These are phyloP conservation scores for Drosophila malerkotliana DNA, from an alignment of 1,140 invertebrate genomes.

Conservation along the genomic window DNA sequence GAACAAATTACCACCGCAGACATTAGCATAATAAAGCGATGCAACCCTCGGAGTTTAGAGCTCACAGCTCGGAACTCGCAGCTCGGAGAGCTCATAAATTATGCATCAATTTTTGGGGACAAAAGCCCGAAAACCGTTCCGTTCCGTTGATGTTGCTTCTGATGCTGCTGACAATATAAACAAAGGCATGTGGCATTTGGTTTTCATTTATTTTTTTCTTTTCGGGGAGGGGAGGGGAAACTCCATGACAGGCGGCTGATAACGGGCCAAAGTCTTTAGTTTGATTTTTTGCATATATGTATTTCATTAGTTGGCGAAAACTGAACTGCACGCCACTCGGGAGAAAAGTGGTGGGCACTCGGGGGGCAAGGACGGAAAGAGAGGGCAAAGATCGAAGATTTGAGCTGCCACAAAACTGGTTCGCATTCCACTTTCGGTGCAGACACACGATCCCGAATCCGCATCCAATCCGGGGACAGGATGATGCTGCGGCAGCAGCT, in stretches of 20 bases:
- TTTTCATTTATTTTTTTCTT: neutral
- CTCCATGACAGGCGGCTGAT: conserved; percentile 56
- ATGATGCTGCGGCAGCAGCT: conserved; percentile 50
- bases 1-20: conserved; percentile 70
- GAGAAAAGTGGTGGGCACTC: neutral
- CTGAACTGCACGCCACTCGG: conserved; percentile 66
- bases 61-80: conserved; percentile 16
- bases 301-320: conserved; percentile 80
- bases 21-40: conserved; percentile 81
- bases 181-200: conserved; percentile 11
- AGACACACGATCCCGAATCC: conserved; percentile 37
- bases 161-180: conserved; percentile 21
- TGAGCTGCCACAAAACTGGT: conserved; percentile 58
- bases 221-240: conserved; percentile 43
- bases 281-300: conserved; percentile 76
- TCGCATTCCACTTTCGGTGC: conserved; percentile 70
- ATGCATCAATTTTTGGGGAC: conserved; percentile 73
- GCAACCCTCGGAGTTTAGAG: conserved; percentile 37
- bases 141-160: conserved; percentile 6
- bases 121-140: conserved; percentile 70
- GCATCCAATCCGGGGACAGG: conserved; percentile 42
- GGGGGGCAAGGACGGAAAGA: neutral
- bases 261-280: conserved; percentile 66
- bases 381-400: conserved; percentile 22
- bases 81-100: conserved; percentile 65